Conservation (phyloP, 2,888 invertebrate species). For the Pachliopta kotzebuea region DNA sequence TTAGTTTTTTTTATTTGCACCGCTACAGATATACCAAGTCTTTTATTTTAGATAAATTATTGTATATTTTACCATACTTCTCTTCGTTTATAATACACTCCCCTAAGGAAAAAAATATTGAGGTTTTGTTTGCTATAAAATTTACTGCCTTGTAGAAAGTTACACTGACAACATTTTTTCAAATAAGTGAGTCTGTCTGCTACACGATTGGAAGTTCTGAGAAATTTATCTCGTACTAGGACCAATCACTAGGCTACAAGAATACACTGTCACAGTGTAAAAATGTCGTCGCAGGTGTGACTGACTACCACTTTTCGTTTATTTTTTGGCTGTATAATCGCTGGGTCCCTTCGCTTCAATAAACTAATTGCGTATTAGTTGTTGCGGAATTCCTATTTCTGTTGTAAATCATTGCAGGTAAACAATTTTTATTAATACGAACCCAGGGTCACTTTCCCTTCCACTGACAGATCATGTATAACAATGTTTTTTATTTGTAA, state of each 20-base stretch:
- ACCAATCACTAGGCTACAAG: constrained; percentile 64
- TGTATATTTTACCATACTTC: not conserved
- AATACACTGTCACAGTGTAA: constrained; percentile 50
- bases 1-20: too few relatives aligned
- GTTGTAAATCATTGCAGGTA: constrained; percentile 41
- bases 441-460: constrained; percentile 54
- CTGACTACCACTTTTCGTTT: constrained; percentile 45
- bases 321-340: constrained; percentile 46
- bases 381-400: constrained; percentile 30
- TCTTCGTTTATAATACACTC: too few relatives aligned
- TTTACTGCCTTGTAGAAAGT: not conserved
- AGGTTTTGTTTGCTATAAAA: not conserved
- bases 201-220: constrained; percentile 41
- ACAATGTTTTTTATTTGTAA: constrained; percentile 70
- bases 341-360: constrained; percentile 45
- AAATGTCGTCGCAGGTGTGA: constrained; percentile 69
- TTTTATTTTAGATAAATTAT: too few relatives aligned
- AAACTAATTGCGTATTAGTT: constrained; percentile 29
- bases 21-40: too few relatives aligned
- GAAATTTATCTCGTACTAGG: constrained; percentile 34
- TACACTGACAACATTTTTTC: constrained; percentile 21
- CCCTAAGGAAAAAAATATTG: too few relatives aligned
- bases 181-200: not conserved
- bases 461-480: constrained; percentile 61
- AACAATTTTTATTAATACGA: constrained; percentile 32